Evolutionary conservation across 1,140 invertebrate genomes (phyloP).

Genomic region (Drosophila tropicalis): DNA sequence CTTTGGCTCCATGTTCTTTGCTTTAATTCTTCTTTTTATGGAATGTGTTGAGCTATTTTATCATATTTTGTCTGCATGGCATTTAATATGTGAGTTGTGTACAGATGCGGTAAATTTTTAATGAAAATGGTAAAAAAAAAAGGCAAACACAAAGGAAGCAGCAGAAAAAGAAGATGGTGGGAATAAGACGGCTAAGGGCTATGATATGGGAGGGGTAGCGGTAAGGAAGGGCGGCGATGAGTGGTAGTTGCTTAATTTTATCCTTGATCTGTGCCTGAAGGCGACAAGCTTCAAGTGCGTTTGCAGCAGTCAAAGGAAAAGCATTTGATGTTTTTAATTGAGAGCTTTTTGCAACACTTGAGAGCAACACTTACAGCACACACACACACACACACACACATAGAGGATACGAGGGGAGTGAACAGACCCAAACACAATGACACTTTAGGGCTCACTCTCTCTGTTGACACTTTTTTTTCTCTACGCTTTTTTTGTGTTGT

Average conservation of each 20-base stretch:
- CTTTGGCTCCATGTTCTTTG: neutral
- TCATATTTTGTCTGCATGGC: slow-evolving; percentile 15
- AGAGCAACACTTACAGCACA: slow-evolving; percentile 41
- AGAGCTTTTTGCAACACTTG: slow-evolving; percentile 70
- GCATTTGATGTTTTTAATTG: slow-evolving; percentile 79
- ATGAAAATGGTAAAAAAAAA: slow-evolving; percentile 14
- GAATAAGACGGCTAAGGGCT: slow-evolving; percentile 9
- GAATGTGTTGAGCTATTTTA: slow-evolving; percentile 24
- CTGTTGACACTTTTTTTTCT: slow-evolving; percentile 66
- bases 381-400: slow-evolving; percentile 30
- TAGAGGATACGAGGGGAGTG: slow-evolving; percentile 5
- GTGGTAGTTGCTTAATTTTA: slow-evolving; percentile 47
- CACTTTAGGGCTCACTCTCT: slow-evolving; percentile 49
- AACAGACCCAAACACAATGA: slow-evolving; percentile 62
- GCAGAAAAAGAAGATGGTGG: neutral
- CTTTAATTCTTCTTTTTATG: slow-evolving; percentile 21
- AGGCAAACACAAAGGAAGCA: slow-evolving; percentile 11
- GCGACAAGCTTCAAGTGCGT: slow-evolving; percentile 49
- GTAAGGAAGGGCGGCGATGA: neutral
- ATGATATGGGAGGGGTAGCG: no score
- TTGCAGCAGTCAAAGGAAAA: slow-evolving; percentile 51
- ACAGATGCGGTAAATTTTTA: slow-evolving; percentile 17
- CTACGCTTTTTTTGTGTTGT: slow-evolving; percentile 21
- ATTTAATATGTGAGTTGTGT: slow-evolving; percentile 14
- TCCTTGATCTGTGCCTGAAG: slow-evolving; percentile 57